Conservation (phyloP, 1,140 invertebrate species). For the Drosophila pectinifera region DNA sequence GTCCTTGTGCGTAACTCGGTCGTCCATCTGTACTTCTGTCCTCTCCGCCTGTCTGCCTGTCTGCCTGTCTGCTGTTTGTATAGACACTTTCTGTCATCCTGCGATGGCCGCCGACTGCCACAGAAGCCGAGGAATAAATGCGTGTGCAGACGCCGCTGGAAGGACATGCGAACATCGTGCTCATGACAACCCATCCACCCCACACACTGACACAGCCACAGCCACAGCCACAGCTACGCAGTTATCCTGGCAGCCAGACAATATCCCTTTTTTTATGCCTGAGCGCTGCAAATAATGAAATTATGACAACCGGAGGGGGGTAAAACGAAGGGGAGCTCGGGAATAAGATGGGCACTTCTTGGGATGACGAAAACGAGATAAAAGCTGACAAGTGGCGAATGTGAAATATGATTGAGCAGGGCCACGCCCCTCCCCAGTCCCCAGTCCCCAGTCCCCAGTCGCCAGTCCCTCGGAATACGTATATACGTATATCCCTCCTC, state of each 20-base stretch:
- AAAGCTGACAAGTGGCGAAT: slow-evolving; percentile 74
- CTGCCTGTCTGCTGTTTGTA: slow-evolving; percentile 42
- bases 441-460: neutral
- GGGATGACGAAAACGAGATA: slow-evolving; percentile 50
- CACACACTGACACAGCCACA: slow-evolving; percentile 33
- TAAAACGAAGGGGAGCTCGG: neutral
- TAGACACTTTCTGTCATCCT: slow-evolving; percentile 54
- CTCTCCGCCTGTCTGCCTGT: slow-evolving; percentile 22
- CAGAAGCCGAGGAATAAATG: slow-evolving; percentile 45
- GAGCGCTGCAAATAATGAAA: slow-evolving; percentile 78
- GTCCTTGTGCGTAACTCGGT: slow-evolving; percentile 15
- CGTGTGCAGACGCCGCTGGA: slow-evolving; percentile 42
- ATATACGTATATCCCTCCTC: slow-evolving; percentile 1
- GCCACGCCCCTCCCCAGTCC: slow-evolving; percentile 14
- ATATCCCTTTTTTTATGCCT: slow-evolving; percentile 81
- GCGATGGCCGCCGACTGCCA: slow-evolving; percentile 48
- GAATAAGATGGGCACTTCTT: slow-evolving; percentile 48
- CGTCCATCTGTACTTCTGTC: slow-evolving; percentile 6
- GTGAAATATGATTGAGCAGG: slow-evolving; percentile 64
- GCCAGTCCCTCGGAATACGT: too few species aligned
- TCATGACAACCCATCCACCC: slow-evolving; percentile 39
- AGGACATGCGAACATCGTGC: slow-evolving; percentile 44
- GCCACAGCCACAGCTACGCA: slow-evolving; percentile 17
- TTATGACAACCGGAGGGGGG: slow-evolving; percentile 53
- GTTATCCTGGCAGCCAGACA: slow-evolving; percentile 40